Evolutionary conservation across 1,140 invertebrate genomes (phyloP).

Genomic region (Melitaea cinxia): DNA sequence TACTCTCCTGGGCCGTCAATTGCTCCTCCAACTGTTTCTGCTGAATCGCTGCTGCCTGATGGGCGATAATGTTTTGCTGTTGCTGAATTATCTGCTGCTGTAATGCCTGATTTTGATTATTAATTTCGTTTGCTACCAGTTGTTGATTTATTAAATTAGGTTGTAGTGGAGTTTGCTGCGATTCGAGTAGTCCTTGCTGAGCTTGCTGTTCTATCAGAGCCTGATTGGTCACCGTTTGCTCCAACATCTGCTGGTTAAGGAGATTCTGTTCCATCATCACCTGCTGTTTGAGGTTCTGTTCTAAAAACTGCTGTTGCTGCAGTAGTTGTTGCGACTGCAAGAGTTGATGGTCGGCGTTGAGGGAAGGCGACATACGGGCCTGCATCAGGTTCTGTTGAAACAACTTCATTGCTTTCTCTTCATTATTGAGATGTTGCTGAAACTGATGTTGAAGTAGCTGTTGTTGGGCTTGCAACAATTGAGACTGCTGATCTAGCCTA

Average conservation of each 20-base stretch:
- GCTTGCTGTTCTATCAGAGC: conserved; percentile 68
- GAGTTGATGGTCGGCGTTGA: conserved; percentile 66
- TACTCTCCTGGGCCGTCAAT: conserved; percentile 67
- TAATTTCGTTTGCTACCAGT: conserved; percentile 68
- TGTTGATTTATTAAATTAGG: conserved; percentile 60
- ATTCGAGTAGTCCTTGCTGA: conserved; percentile 67
- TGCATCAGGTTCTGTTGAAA: conserved; percentile 81
- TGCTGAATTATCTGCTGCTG: conserved; percentile 76
- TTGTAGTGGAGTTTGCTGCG: conserved; percentile 61
- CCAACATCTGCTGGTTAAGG: conserved; percentile 83
- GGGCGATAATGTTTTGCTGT: conserved; percentile 72
- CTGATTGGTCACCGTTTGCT: conserved; percentile 79
- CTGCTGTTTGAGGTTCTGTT: conserved; percentile 69
- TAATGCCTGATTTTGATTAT: conserved; percentile 68
- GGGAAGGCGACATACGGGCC: conserved; percentile 72
- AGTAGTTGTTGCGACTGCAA: conserved; percentile 53
- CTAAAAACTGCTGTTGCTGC: conserved; percentile 61
- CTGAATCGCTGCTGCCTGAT: conserved; percentile 75
- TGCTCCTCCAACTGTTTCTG: conserved; percentile 79
- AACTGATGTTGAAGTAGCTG: conserved; percentile 79
- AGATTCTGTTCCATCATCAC: conserved; percentile 83
- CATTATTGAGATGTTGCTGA: conserved; percentile 78
- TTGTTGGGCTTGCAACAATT: conserved; percentile 77
- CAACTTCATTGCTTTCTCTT: conserved; percentile 73
- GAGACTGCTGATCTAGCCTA: conserved; percentile 78